Base-by-base conservation (phyloP, 2,888 invertebrate species). In the Trissolcus brochymenae region DNA sequence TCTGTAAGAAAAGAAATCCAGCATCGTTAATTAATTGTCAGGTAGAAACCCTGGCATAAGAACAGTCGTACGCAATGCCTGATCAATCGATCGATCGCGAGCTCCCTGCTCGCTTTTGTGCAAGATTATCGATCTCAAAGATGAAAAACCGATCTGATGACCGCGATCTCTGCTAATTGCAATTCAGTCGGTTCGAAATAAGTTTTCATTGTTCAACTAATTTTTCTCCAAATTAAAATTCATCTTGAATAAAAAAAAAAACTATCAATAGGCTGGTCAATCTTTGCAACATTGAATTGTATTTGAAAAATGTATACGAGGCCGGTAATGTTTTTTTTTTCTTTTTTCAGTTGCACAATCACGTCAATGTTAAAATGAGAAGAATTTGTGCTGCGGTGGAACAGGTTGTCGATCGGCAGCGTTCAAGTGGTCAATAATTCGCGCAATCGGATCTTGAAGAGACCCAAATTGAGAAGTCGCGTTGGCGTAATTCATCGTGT, bases 1-100 rank as follows among this genome's bases (percentile, higher is more conserved):
- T 97, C 97, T 97, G 92, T 14, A 91, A 90, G 76, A 79, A 72
- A 75, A 70, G 72, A 76, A 79, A 80, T 61, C 64, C 68, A 62
- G 64, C 67, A 35, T 70, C 76, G 74, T 77, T 78, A 79, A 79
- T 79, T 79, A 79, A 76, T 79, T 75, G 75, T 78, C 76, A 73
- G 76, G 70, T 76, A 57, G 73, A 70, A 76, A 73, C 57, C 54
- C 61, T 62, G 76, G 73, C 73, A 59, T 50, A 76, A 79, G 67
- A 78, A 72, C 68, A 68, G 72, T 78, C 65, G 54, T 75, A 70
- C 56, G 60, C 66, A 49, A 16, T 64, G 17, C 49, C 41, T 53
- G 59, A 55, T 62, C 78, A 66, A 78, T 78, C 57, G 67, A 76
- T 67, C 21, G 62, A 41, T 21, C 71, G 62, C 17, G 43, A 68